These are phyloP conservation scores for Hydrozoanthus tunicans DNA, from an alignment of 64 coral and sea anemone genomes.

Conservation along the genomic window DNA sequence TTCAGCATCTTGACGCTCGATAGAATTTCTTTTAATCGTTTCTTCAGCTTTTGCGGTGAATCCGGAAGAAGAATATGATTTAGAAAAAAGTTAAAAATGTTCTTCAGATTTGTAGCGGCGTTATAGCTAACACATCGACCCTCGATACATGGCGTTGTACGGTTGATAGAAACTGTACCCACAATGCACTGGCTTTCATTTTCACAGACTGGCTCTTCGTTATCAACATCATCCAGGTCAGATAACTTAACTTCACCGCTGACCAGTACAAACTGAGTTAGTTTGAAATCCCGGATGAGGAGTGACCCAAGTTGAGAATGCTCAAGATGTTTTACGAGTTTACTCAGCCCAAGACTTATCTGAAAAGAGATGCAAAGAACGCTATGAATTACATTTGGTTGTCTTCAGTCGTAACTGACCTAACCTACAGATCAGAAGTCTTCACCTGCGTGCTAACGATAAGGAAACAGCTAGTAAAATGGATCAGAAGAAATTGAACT, in stretches of 20 bases:
- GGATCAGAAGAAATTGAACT: too few relatives aligned
- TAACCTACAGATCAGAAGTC: too few relatives aligned
- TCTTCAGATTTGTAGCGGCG: constrained; percentile 61
- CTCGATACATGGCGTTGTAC: constrained; percentile 66
- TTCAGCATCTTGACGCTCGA: constrained; percentile 18
- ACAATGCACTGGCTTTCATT: constrained; percentile 71
- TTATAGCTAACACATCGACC: constrained; percentile 61
- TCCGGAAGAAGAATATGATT: constrained; percentile 78
- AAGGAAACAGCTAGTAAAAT: too few relatives aligned
- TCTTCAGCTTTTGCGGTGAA: constrained; percentile 57
- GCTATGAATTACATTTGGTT: background rate
- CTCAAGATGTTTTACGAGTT: constrained; percentile 67
- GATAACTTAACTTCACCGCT: constrained; percentile 82
- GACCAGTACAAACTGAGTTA: constrained; percentile 82
- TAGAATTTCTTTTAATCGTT: constrained; percentile 46
- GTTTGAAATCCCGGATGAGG: constrained; percentile 84
- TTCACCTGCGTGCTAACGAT: too few relatives aligned
- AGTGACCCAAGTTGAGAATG: constrained; percentile 83
- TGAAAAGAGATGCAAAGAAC: constrained; percentile 23
- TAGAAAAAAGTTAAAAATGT: constrained; percentile 62
- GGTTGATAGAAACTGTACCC: constrained; percentile 42
- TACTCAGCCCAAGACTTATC: constrained; percentile 82
- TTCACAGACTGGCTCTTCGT: constrained; percentile 70
- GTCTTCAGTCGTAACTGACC: too few relatives aligned
- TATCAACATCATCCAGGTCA: constrained; percentile 95